Evolutionary conservation across 1,140 invertebrate genomes (phyloP), one percentile per base, ranked within the genome.

Genomic region (Polyergus mexicanus): DNA sequence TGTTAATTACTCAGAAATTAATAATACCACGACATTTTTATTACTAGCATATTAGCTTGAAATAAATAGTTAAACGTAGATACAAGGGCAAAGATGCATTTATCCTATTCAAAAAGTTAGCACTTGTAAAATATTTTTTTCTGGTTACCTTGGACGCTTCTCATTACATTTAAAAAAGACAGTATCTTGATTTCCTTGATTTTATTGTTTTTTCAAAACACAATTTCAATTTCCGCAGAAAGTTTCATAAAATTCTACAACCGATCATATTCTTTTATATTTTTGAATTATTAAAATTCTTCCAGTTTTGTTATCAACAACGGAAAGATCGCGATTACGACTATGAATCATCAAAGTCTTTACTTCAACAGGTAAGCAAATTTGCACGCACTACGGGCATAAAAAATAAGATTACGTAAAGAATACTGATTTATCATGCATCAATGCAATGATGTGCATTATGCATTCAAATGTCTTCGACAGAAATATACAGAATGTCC

Each of bases 391-490:
- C 0, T 0, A 76, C 19, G 10, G 65, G 75, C 41, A 35, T 76
- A 76, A 28, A 76, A 65, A 62, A 77, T 16, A 63, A 41, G 25
- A 44, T 28, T 0, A 32, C 2, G 19, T 47, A 10, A 38, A 8
- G 13, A n/a, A 44, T 19, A 13, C 44, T 51, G 16, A 51, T 51
- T 19, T 62, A 77, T 63, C 25, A 69, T 68, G 13, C n/a, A 56
- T 11, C 8, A 8, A 28, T 1, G 13, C n/a, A n/a, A 2, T 19
- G 25, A 51, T 54, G 3, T 35, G 16, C 35, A 35, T 78, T 35
- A 66, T n/a, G 75, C 41, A 65, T 78, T 65, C 38, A 7, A 78
- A 78, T 68, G 32, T 3, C 65, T 54, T 35, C 2, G 16, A 76
- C 10, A 38, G 38, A 76, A 63, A 16, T 25, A 28, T 0, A 32